Evolutionary conservation across 2,888 invertebrate genomes (phyloP).

Genomic region (Leistus spinibarbis): DNA sequence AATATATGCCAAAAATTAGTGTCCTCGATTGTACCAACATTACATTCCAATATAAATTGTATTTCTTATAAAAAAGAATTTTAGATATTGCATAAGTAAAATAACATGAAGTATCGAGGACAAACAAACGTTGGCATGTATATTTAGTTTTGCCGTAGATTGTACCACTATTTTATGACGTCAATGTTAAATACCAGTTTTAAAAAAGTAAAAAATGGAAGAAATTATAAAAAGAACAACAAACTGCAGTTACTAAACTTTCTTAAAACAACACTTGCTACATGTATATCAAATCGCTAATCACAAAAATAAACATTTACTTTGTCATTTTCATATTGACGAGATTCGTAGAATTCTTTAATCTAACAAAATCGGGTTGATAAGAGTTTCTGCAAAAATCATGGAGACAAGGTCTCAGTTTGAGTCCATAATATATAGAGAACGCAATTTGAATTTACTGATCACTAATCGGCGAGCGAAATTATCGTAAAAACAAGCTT

Average conservation of each 20-base stretch:
- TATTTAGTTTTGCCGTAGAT: slow-evolving; percentile 4
- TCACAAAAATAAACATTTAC: background rate
- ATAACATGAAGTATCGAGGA: background rate
- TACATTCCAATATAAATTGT: background rate
- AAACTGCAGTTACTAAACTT: background rate
- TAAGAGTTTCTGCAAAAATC: no score
- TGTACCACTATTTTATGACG: slow-evolving; percentile 35
- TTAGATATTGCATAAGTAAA: background rate
- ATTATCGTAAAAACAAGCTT: no score
- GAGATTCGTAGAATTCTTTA: background rate
- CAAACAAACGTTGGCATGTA: background rate
- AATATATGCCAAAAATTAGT: slow-evolving; percentile 16
- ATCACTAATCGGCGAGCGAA: no score
- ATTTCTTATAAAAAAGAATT: background rate
- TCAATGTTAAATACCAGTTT: slow-evolving; percentile 31
- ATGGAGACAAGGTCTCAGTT: no score
- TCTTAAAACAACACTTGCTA: background rate
- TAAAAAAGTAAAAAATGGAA: background rate
- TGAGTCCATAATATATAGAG: no score
- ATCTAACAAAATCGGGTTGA: no score
- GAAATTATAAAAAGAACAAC: background rate
- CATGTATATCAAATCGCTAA: no score
- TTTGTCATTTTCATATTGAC: background rate
- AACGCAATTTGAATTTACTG: no score
- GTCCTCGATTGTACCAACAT: background rate